Evolutionary conservation across 1,140 invertebrate species (phyloP).

Genomic region (Anagrus nilaparvatae): DNA sequence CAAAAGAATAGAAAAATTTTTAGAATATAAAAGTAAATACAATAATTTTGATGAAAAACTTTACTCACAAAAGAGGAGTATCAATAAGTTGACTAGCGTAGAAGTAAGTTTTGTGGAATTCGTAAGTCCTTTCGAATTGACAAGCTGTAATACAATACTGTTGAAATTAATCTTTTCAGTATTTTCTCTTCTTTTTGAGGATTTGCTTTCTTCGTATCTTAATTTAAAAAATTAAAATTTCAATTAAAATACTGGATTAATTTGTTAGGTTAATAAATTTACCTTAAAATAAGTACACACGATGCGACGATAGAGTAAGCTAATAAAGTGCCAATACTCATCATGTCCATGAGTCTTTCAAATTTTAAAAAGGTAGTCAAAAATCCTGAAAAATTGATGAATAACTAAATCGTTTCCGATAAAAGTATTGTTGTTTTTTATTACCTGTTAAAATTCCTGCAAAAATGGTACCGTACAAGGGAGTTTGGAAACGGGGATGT

Average conservation of each 20-base stretch:
- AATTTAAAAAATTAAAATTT: too few species aligned
- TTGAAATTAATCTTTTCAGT: slow-evolving; percentile 23
- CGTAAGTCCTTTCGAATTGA: slow-evolving; percentile 35
- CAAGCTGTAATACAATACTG: slow-evolving; percentile 32
- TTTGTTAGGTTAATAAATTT: too few species aligned
- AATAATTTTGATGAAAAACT: too few species aligned
- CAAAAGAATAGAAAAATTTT: too few species aligned
- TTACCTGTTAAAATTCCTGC: slow-evolving; percentile 65
- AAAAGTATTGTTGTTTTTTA: too few species aligned
- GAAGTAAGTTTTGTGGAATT: slow-evolving; percentile 40
- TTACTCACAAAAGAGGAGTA: slow-evolving; percentile 43
- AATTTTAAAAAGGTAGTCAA: slow-evolving; percentile 69
- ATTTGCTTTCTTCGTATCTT: slow-evolving; percentile 33
- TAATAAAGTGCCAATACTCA: slow-evolving; percentile 77
- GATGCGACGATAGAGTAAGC: slow-evolving; percentile 75
- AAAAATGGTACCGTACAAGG: slow-evolving; percentile 67
- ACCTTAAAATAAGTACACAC: slow-evolving; percentile 64
- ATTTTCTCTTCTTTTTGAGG: slow-evolving; percentile 27
- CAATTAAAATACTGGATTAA: too few species aligned
- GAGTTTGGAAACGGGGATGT: slow-evolving; percentile 61
- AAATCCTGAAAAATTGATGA: slow-evolving; percentile 43
- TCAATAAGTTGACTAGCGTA: slow-evolving; percentile 40
- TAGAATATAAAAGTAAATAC: slow-evolving; percentile 38
- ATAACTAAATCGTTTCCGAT: background rate
- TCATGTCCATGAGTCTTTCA: slow-evolving; percentile 68